These are phyloP conservation scores for Leptinotarsa undecemlineata DNA, from an alignment of 1,140 invertebrate species.

Conservation along the genomic window DNA sequence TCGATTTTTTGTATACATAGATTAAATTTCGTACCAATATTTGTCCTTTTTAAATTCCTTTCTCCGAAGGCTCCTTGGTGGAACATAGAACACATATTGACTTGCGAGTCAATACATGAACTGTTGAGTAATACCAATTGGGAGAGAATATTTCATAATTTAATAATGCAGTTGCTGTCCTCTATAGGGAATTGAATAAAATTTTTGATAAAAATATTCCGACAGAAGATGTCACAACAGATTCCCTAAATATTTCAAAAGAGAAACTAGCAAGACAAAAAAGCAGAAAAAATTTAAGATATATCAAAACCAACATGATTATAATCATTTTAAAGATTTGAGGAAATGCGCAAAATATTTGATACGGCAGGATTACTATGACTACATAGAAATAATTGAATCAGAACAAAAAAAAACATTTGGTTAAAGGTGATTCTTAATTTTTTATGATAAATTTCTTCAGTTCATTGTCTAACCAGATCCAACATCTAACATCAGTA, in stretches of 20 bases:
- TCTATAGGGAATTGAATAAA: background rate
- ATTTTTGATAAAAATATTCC: background rate
- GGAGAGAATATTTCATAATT: background rate
- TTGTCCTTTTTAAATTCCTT: too few species aligned
- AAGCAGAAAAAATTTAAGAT: background rate
- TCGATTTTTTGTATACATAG: too few species aligned
- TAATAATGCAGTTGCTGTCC: background rate
- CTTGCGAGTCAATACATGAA: background rate
- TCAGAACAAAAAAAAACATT: background rate
- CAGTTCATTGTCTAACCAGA: too few species aligned
- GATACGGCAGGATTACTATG: background rate
- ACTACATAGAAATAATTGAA: background rate
- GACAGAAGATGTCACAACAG: background rate
- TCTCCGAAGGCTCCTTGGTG: too few species aligned
- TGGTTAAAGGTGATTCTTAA: too few species aligned
- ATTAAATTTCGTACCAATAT: too few species aligned
- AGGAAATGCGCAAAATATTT: too few species aligned
- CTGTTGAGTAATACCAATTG: background rate
- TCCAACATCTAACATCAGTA: too few species aligned
- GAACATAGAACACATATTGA: too few species aligned
- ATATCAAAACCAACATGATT: background rate
- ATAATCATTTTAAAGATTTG: too few species aligned
- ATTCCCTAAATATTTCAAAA: background rate
- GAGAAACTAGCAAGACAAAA: background rate
- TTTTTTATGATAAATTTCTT: too few species aligned